Conservation (phyloP, 1,140 invertebrate species). For the Pseudomyrmex cubaensis region DNA sequence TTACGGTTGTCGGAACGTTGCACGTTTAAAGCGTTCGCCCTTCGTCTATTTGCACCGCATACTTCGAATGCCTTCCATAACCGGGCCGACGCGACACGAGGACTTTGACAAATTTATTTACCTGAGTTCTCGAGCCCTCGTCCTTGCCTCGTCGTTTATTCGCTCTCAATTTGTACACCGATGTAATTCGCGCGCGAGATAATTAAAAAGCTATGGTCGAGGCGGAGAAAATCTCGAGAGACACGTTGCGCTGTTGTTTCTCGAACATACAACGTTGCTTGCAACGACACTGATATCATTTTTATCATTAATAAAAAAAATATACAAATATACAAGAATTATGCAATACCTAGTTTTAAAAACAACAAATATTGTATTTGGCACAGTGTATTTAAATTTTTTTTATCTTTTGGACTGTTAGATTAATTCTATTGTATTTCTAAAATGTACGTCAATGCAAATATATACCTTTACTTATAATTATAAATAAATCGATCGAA, state of each 20-base stretch:
- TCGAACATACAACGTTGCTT: too few species aligned
- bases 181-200: conserved; percentile 58
- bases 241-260: too few species aligned
- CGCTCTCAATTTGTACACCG: conserved; percentile 58
- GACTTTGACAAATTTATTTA: conserved; percentile 73
- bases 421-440: too few species aligned
- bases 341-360: background rate
- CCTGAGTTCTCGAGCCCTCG: conserved; percentile 37
- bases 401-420: background rate
- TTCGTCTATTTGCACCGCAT: conserved; percentile 64
- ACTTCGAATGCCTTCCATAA: conserved; percentile 69
- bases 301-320: background rate
- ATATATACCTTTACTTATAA: background rate
- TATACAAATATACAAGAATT: background rate
- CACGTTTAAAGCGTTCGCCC: conserved; percentile 65
- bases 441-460: too few species aligned
- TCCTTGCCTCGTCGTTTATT: conserved; percentile 2
- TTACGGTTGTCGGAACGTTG: conserved; percentile 53
- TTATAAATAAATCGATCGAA: background rate
- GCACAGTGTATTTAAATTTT: too few species aligned
- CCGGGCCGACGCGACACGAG: conserved; percentile 56
- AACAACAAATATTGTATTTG: too few species aligned
- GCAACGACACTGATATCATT: conserved; percentile 33
- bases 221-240: too few species aligned
- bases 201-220: conserved; percentile 66